Percentiles rank a stretch among this genome's conserved stretches.
Conservation (phyloP, 92 coral and sea anemone genomes). For the Plumapathes pennacea region DNA sequence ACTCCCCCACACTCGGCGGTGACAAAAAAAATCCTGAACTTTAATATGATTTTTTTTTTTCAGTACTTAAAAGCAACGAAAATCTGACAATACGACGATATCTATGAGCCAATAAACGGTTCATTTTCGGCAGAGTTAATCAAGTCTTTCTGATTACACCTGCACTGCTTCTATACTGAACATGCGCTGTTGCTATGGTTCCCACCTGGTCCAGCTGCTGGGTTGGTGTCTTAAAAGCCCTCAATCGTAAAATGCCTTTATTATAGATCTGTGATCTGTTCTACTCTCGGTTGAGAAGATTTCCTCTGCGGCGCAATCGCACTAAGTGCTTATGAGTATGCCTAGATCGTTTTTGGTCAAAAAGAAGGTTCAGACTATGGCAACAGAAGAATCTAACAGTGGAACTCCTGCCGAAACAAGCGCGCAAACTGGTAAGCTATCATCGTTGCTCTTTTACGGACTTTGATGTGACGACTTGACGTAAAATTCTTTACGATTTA, state of each 20-base stretch:
- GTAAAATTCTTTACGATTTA: too few relatives aligned
- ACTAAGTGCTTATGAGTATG: constrained; percentile 38
- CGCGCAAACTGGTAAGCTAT: constrained; percentile 49
- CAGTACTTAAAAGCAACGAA: constrained; percentile 1
- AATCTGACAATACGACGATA: constrained; percentile 14
- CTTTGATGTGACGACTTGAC: not conserved
- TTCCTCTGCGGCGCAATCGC: constrained; percentile 32
- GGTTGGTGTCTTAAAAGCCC: constrained; percentile 62
- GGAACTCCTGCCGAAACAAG: constrained; percentile 26
- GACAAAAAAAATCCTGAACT: constrained; percentile 11
- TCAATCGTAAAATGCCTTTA: constrained; percentile 59
- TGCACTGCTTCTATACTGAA: constrained; percentile 6
- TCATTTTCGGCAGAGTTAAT: not conserved
- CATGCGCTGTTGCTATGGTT: constrained; percentile 66
- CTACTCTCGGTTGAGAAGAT: constrained; percentile 53
- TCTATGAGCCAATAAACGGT: constrained; percentile 4
- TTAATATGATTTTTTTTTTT: constrained; percentile 10
- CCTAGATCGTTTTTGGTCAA: constrained; percentile 83
- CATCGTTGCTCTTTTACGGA: constrained; percentile 63
- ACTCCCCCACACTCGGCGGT: not conserved
- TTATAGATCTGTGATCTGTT: constrained; percentile 66
- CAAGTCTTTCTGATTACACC: not conserved
- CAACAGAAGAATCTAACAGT: constrained; percentile 24
- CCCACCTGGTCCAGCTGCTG: constrained; percentile 73
- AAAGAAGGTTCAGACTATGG: constrained; percentile 29